Evolutionary conservation across 1,140 invertebrate species (phyloP), one percentile per base, ranked within the genome.

Genomic region (Drosophila pandora): DNA sequence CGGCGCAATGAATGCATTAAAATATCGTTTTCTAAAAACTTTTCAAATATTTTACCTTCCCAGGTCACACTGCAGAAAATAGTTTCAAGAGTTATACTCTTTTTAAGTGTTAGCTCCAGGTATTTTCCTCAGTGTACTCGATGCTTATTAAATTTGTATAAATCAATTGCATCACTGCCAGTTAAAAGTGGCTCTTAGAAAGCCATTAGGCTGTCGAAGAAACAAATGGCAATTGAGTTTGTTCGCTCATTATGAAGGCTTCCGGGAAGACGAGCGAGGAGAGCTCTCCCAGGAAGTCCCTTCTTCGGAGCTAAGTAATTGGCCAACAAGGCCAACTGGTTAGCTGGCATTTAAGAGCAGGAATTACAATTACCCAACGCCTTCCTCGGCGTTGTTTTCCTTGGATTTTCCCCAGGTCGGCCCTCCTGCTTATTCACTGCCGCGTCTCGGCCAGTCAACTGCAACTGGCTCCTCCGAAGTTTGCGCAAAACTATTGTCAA

Each of bases 1-100:
- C 82, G 67, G 39, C 21, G 17, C 83, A 70, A 79, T 87, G 75
- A 87, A 88, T 83, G 72, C 72, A 69, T 82, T 73, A 76, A 79
- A 73, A 79, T 67, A 79, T 88, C 50, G 77, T 68, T 71, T 82
- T 50, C 54, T 68, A 68, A 71, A 62, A 68, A 61, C 30, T 37
- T 12, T 17, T 39, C 22, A 60, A 67, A 62, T 50, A 34, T 22
- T 54, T 50, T 47, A 39, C 45, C 25, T 41, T 39, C 13, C 34
- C 54, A 22, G 7, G 17, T n/a, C 5, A 39, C 37, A 39, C 37
- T n/a, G 37, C 0, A 37, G 4, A n/a, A 30, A 32, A 30, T 28
- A 9, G 17, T 32, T 28, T 28, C 3, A 28, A 28, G 6, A 17
- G 17, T 1, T 17, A 17, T 17, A 17, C 17, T 17, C 0, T 17